Conservation (phyloP, 2,797 vertebrate species). For the Phrynocephalus guinanensis region DNA sequence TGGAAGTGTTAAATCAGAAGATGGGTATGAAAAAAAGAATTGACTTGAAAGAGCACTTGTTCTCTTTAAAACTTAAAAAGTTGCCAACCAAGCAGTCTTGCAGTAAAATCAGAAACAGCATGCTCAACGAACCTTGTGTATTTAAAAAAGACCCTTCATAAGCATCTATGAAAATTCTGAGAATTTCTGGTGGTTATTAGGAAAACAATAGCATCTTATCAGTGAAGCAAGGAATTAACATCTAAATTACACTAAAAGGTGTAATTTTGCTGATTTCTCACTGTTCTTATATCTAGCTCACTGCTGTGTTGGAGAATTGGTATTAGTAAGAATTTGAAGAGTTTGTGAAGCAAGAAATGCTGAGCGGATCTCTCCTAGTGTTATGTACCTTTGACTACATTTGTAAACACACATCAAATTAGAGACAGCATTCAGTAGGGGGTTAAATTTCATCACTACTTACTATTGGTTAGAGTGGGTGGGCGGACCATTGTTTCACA, state of each 20-base stretch:
- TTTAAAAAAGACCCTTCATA: not conserved
- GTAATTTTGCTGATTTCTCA: not conserved
- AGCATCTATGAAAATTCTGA: fast-evolving
- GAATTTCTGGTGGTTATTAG: not conserved
- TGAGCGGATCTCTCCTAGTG: not conserved
- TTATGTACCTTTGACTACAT: not conserved
- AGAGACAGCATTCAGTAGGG: no score
- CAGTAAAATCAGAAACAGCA: not conserved
- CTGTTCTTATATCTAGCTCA: not conserved
- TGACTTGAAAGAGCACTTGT: slow-evolving; percentile 15
- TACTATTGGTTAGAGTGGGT: no score
- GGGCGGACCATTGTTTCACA: no score
- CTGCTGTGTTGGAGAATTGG: not conserved
- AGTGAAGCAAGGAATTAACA: not conserved
- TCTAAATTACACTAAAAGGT: not conserved
- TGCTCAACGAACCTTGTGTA: not conserved
- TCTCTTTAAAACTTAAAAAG: slow-evolving; percentile 24
- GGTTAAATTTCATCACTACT: no score
- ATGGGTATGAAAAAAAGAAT: slow-evolving; percentile 34
- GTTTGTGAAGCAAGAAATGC: not conserved
- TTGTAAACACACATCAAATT: not conserved
- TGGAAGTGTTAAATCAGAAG: not conserved
- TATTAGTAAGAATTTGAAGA: not conserved
- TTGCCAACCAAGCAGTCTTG: not conserved
- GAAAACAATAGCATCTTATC: not conserved